These are phyloP conservation scores for Oreochromis aureus DNA, from an alignment of 2,113 vertebrate species.

Conservation along the genomic window DNA sequence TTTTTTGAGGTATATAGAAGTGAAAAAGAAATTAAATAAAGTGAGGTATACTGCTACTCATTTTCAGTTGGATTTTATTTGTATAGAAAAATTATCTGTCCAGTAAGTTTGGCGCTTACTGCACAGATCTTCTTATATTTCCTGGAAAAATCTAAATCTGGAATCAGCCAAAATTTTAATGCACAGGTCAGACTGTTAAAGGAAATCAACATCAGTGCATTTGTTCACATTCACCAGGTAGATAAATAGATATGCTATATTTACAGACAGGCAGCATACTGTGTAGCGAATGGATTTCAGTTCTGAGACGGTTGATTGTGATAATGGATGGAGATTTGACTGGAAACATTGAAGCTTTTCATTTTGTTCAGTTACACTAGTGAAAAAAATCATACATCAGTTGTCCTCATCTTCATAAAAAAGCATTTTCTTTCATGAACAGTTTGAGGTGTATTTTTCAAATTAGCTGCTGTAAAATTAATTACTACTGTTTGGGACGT, in stretches of 20 bases:
- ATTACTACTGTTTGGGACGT: neutral
- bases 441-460: neutral
- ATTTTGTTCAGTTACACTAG: neutral
- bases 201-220: neutral
- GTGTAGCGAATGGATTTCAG: neutral
- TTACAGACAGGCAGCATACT: neutral
- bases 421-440: neutral
- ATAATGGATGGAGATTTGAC: neutral
- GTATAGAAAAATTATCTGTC: too few relatives aligned
- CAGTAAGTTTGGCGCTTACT: too few relatives aligned
- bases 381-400: neutral
- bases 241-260: neutral
- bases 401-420: neutral
- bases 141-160: neutral
- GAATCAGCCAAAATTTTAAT: neutral
- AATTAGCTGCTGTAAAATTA: neutral
- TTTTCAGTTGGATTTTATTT: too few relatives aligned
- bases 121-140: neutral
- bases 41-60: too few relatives aligned
- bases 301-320: neutral
- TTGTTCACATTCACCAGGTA: neutral
- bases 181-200: neutral
- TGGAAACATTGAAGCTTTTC: neutral
- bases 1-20: too few relatives aligned
- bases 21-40: too few relatives aligned